These are phyloP conservation scores for Siniperca knerii DNA, from an alignment of 2,113 vertebrate species.

Conservation along the genomic window DNA sequence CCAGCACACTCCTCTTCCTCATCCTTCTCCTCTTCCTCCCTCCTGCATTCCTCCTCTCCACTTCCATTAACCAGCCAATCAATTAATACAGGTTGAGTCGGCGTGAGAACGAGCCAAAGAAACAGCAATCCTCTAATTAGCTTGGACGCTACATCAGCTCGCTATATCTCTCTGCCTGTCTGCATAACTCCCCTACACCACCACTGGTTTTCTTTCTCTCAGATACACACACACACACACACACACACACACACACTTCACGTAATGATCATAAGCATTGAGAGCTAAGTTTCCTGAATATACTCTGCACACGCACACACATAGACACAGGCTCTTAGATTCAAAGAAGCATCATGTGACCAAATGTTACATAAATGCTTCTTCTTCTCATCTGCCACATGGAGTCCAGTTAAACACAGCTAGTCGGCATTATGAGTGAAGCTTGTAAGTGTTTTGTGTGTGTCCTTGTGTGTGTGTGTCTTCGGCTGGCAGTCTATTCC, in stretches of 20 bases:
- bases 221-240: not conserved
- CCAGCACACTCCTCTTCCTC: conserved; percentile 62
- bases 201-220: not conserved
- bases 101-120: conserved; percentile 76
- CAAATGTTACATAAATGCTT: conserved; percentile 14
- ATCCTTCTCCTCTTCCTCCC: conserved; percentile 10
- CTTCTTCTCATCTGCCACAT: not conserved
- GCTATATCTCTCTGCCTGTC: conserved; percentile 59
- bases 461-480: not conserved
- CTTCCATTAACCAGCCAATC: conserved; percentile 84
- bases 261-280: conserved; percentile 12
- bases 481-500: no score
- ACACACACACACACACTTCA: conserved; percentile 11
- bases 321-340: not conserved
- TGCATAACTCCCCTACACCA: conserved; percentile 13
- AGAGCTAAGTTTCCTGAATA: conserved; percentile 1
- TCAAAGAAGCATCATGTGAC: conserved; percentile 12
- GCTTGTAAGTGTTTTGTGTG: not conserved
- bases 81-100: conserved; percentile 84
- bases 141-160: conserved; percentile 76
- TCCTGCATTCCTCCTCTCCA: conserved; percentile 55
- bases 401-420: not conserved
- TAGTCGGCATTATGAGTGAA: not conserved
- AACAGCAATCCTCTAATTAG: conserved; percentile 85
- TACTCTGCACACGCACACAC: not conserved